These are phyloP conservation scores for Calliphora vicina DNA, from an alignment of 1,140 invertebrate genomes.

Conservation along the genomic window DNA sequence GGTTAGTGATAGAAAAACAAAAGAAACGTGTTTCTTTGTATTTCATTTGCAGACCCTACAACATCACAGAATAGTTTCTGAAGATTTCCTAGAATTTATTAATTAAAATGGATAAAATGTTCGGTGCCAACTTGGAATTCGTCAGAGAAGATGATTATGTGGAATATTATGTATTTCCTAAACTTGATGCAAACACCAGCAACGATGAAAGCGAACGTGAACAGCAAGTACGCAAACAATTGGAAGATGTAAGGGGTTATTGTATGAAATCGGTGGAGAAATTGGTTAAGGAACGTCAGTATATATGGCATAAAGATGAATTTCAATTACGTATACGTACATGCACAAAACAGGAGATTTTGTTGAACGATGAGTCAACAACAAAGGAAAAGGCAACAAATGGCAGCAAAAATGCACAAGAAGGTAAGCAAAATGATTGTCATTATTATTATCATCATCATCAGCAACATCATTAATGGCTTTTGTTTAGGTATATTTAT, in stretches of 20 bases:
- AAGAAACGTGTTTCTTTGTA: not conserved
- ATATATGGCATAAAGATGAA: conserved; percentile 76
- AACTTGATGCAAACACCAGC: conserved; percentile 43
- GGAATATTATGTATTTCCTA: conserved; percentile 75
- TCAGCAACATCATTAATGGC: not conserved
- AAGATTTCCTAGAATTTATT: not conserved
- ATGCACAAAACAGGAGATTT: conserved; percentile 47
- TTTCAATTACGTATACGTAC: conserved; percentile 67
- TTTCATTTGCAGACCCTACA: too few species aligned
- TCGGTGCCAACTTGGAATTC: conserved; percentile 63
- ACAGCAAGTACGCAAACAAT: conserved; percentile 49
- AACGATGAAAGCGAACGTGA: conserved; percentile 42
- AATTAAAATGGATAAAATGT: conserved; percentile 47
- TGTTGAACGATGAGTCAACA: conserved; percentile 50
- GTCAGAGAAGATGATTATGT: conserved; percentile 73
- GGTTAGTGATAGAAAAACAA: not conserved
- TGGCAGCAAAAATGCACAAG: not conserved
- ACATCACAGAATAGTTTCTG: not conserved
- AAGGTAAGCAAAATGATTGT: not conserved
- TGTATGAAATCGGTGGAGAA: conserved; percentile 63
- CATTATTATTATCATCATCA: not conserved
- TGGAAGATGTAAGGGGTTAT: conserved; percentile 61
- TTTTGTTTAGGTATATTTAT: not conserved
- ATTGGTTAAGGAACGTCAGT: conserved; percentile 61
- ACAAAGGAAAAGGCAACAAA: conserved; percentile 34